Evolutionary conservation across 2,113 vertebrate species (phyloP), one percentile per base, ranked within the genome.

Genomic region (Etheostoma cragini): DNA sequence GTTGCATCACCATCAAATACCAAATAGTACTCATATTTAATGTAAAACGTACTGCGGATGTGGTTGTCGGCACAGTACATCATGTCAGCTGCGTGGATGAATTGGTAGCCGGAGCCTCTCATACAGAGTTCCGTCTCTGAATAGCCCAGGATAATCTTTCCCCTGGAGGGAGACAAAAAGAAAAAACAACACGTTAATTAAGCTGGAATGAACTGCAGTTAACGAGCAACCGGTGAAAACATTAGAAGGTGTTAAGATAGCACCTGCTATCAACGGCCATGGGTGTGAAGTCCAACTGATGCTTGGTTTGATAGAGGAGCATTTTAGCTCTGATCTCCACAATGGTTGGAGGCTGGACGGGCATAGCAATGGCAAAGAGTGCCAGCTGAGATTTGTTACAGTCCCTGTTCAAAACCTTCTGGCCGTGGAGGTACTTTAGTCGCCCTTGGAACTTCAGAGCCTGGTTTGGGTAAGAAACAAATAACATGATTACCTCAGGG

Each of bases 41-140:
- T 45, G n/a, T 19, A 19, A 17, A 63, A 90, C 95, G 64, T 92
- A 96, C 96, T 95, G 62, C 88, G 94, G 0, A 95, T 1, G 1
- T 97, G 95, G 46, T 84, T 96, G 82, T 97, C 95, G 0, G 96
- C 95, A 0, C 95, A 96, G 92, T 96, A 35, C 95, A 96, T 96
- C 94, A 96, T 88, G 65, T 97, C 96, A 0, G 94, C 95, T 0
- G 87, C 88, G 0, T 97, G 96, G 87, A 96, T 91, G 80, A 96
- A 96, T 81, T 96, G 96, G 88, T 96, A 97, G 0, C 95, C 95
- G 0, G 96, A 96, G 0, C 95, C 95, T 19, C 47, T 93, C 79
- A 88, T 91, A 49, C 93, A 94, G 63, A 97, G 87, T 30, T 97
- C 96, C 0, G 24, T 75, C 68, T 96, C 96, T 0, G 93, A 94